Percentiles rank a stretch among this genome's conserved stretches.
These are phyloP conservation scores for Bombycilla garrulus DNA, from an alignment of 2,113 vertebrate genomes.

Conservation along the genomic window DNA sequence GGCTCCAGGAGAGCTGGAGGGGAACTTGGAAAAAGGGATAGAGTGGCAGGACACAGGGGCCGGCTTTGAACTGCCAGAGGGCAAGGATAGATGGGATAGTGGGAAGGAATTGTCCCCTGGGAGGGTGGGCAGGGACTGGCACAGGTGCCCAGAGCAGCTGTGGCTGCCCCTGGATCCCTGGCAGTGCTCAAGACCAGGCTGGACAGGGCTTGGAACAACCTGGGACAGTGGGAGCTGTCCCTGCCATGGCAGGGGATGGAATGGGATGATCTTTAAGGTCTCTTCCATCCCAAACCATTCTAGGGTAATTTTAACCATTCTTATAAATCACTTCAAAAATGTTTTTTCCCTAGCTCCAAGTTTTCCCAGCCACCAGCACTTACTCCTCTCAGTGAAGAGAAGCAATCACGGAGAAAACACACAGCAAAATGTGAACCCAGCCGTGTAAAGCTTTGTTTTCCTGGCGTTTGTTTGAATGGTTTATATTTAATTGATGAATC, in stretches of 20 bases:
- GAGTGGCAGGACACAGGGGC: not conserved
- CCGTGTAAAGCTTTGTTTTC: conserved; percentile 19
- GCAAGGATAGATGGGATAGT: rapidly evolving
- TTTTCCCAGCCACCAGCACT: not conserved
- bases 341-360: not conserved
- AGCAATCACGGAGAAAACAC: not conserved
- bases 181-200: rapidly evolving
- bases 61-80: not conserved
- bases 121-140: rapidly evolving
- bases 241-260: too few species aligned
- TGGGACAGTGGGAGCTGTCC: too few species aligned
- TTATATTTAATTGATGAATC: conserved; percentile 48
- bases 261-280: not conserved
- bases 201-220: rapidly evolving
- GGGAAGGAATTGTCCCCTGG: rapidly evolving
- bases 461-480: not conserved
- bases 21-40: rapidly evolving
- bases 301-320: not conserved
- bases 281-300: not conserved
- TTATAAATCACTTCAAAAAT: not conserved
- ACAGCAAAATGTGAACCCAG: not conserved
- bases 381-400: not conserved
- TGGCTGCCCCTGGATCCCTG: not conserved
- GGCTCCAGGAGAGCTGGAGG: not conserved
- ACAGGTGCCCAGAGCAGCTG: not conserved